Base-by-base conservation (phyloP, 2,888 invertebrate species). In the Aquatica leii region DNA sequence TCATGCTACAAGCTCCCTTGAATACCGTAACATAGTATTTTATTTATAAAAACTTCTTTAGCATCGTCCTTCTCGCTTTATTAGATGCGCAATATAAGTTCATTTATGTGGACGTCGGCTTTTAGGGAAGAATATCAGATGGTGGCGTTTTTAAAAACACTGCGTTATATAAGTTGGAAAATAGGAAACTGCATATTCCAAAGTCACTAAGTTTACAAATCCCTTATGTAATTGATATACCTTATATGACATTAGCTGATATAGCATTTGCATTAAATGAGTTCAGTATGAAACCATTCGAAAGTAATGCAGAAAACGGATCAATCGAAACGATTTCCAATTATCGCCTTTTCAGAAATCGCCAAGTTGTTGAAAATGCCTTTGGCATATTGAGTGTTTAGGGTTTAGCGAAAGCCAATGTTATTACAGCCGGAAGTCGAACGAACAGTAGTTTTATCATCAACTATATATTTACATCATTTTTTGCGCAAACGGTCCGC, bases 41-140 rank as follows among this genome's bases (percentile, higher is more conserved):
- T n/a, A n/a, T n/a, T n/a, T 18, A 41, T 3, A 63, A 4, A 43
- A 34, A 21, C 17, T 51, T 40, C n/a, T 40, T 12, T 40, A 40
- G 14, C 40, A 12, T 12, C n/a, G 40, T 31, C 5, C 31, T 31
- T 9, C 9, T 31, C 9, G 31, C 31, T 6, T 31, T 31, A 31
- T 4, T 31, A 9, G 31, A 31, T 9, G 31, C 31, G 9, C 4
- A 31, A 31, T 31, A 31, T 9, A 6, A 31, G 4, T 31, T 31
- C 9, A 31, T 31, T 31, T 31, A 31, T 31, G 31, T 9, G 5
- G 31, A 31, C 31, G 31, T 31, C 4, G 31, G 31, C 9, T 31
- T 4, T 31, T 9, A 31, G 9, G 31, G 31, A 4, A 31, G 31
- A 9, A 31, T 9, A 31, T 31, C 31, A 9, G 31, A 31, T 31